phyloP scores from a whole-genome alignment of 2,888 invertebrate genomes.

The Cactoblastis cactorum region DNA sequence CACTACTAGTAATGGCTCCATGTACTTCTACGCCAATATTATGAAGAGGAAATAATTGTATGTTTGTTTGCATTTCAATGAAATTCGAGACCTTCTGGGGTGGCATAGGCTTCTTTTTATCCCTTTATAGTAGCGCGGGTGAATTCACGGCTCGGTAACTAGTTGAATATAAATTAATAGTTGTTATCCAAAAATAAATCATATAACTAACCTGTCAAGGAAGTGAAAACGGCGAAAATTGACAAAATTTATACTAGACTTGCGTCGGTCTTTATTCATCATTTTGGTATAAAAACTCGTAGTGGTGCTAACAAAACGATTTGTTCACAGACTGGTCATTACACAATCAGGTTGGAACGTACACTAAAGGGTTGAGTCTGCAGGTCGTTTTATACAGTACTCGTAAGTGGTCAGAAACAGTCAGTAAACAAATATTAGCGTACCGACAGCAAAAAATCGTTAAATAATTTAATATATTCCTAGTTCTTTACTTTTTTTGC shows the following conservation, averaged over 20 bases:
- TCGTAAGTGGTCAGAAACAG: conserved; percentile 13
- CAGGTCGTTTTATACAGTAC: conserved; percentile 5
- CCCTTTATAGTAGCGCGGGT: too few relatives aligned
- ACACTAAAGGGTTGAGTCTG: conserved; percentile 8
- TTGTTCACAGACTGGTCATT: not conserved
- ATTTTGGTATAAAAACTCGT: conserved; percentile 28
- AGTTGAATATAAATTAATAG: too few relatives aligned
- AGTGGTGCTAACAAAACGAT: conserved; percentile 20
- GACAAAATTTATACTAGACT: conserved; percentile 56
- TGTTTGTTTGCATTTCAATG: too few relatives aligned
- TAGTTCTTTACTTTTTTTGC: too few relatives aligned
- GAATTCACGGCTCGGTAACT: too few relatives aligned
- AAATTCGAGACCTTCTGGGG: too few relatives aligned
- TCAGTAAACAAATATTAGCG: conserved; percentile 12
- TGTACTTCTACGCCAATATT: too few relatives aligned
- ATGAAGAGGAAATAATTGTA: too few relatives aligned
- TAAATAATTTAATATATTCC: not conserved
- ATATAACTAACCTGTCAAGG: conserved; percentile 52
- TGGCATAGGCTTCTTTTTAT: too few relatives aligned
- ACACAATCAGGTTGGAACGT: not conserved
- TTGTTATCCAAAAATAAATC: not conserved
- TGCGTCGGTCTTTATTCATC: conserved; percentile 40
- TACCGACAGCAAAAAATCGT: not conserved
- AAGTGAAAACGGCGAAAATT: conserved; percentile 61
- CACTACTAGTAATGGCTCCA: too few relatives aligned